A percentile compares a stretch with the other conserved stretches of the same genome.
Evolutionary conservation across 2,113 vertebrate genomes (phyloP).

Genomic region (Lagopus muta): DNA sequence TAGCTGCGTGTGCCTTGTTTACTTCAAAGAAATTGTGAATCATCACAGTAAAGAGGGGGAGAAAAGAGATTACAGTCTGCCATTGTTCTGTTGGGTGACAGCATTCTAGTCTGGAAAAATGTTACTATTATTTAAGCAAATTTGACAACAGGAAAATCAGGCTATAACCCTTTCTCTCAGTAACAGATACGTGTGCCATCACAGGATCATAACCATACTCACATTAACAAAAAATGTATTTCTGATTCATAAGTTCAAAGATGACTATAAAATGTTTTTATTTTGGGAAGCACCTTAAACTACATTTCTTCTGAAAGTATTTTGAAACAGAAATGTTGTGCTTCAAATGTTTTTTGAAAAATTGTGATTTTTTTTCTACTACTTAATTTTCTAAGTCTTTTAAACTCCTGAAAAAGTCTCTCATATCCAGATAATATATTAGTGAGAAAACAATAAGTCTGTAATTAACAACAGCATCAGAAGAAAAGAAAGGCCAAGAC

Average conservation of each 20-base stretch:
- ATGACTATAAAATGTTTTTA: background rate
- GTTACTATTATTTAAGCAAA: slow-evolving; percentile 16
- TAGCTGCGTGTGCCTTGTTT: background rate
- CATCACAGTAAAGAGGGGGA: background rate
- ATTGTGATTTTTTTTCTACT: background rate
- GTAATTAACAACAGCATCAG: background rate
- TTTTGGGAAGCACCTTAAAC: background rate
- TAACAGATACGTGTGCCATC: background rate
- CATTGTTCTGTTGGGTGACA: background rate
- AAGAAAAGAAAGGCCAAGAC: background rate
- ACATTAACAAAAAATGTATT: background rate
- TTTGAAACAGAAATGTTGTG: background rate
- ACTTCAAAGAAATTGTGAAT: slow-evolving; percentile 24
- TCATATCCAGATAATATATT: background rate
- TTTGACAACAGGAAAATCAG: background rate
- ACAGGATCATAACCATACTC: background rate
- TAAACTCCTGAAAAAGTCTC: background rate
- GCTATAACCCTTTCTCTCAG: background rate
- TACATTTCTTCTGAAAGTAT: background rate
- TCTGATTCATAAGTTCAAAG: background rate
- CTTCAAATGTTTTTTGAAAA: background rate
- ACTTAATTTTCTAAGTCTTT: background rate
- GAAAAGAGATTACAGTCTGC: background rate
- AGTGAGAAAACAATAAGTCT: background rate
- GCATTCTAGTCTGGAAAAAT: background rate